Base-by-base conservation (phyloP, 1,140 invertebrate genomes). In the Scaptodrosophila lebanonensis region DNA sequence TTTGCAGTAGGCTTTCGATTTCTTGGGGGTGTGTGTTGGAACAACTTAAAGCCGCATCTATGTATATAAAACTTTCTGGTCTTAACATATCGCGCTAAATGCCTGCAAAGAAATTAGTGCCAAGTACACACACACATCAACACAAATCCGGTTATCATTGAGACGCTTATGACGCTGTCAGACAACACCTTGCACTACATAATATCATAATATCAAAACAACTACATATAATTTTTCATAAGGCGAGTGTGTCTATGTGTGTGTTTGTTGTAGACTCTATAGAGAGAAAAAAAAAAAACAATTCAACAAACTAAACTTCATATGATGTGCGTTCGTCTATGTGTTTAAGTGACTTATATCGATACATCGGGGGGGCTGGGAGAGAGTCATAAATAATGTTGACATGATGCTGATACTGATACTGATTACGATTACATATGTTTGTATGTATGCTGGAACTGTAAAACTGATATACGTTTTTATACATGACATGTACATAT, bases 21-120 rank as follows among this genome's bases (percentile, higher is more conserved):
- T 85, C 83, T 85, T 85, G 83, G 66, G 72, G 57, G 40, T 63
- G 66, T 82, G 73, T 79, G 51, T 52, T 54, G 50, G 42, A 61
- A 45, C 54, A 48, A 52, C 17, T 18, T 35, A 20, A 40, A 39
- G 20, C 16, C 16, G 20, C 16, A 35, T 11, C 30, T 57, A 58
- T 42, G 45, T 27, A 57, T 44, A 58, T 13, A 27, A 8, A 16
- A 40, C 18, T 17, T 42, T n/a, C n/a, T n/a, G n/a, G 36, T 42
- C 12, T 16, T 18, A 6, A 29, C 5, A 29, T 6, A 29, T 9
- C 27, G 33, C 27, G 22, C 11, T 8, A 32, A 36, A 51, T 47
- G 33, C 52, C 58, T 66, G 35, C 9, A 45, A 50, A 16, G 11
- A 38, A 49, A 47, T 53, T 42, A 35, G 49, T 54, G 62, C 50